A percentile compares a stretch with the other conserved stretches of the same genome.
Evolutionary conservation across 2,113 vertebrate genomes (phyloP).

Genomic region (Pluvianellus socialis): DNA sequence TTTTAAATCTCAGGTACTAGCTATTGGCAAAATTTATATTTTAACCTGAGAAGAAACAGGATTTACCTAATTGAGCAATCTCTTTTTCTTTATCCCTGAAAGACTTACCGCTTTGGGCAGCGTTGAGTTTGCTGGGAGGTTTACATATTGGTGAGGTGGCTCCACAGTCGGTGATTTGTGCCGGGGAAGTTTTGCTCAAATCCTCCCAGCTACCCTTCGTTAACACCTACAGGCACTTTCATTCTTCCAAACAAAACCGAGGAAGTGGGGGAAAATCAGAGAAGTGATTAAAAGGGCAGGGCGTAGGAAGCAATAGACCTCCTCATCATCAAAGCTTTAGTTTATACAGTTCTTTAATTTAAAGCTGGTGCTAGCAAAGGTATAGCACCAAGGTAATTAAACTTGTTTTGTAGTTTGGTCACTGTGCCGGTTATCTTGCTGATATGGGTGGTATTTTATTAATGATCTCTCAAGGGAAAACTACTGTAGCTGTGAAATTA

Average conservation of each 20-base stretch:
- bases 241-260: background rate
- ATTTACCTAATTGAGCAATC: background rate
- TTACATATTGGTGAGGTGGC: background rate
- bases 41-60: background rate
- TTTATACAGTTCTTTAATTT: constrained; percentile 58
- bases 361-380: constrained; percentile 44
- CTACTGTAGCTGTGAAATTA: constrained; percentile 70
- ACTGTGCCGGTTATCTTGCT: constrained; percentile 72
- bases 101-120: background rate
- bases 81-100: background rate
- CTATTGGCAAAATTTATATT: background rate
- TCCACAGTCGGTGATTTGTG: background rate
- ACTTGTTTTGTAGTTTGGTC: constrained; percentile 70
- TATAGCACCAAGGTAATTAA: constrained; percentile 73
- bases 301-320: constrained; percentile 15
- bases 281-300: constrained; percentile 66
- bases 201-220: background rate
- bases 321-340: constrained; percentile 64
- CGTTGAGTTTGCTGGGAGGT: background rate
- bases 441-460: constrained; percentile 81
- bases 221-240: background rate
- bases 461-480: constrained; percentile 78
- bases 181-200: background rate
- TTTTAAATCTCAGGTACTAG: background rate
- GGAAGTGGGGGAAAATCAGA: background rate